Conservation (phyloP, 1,140 invertebrate species). For the Oncopeltus fasciatus region DNA sequence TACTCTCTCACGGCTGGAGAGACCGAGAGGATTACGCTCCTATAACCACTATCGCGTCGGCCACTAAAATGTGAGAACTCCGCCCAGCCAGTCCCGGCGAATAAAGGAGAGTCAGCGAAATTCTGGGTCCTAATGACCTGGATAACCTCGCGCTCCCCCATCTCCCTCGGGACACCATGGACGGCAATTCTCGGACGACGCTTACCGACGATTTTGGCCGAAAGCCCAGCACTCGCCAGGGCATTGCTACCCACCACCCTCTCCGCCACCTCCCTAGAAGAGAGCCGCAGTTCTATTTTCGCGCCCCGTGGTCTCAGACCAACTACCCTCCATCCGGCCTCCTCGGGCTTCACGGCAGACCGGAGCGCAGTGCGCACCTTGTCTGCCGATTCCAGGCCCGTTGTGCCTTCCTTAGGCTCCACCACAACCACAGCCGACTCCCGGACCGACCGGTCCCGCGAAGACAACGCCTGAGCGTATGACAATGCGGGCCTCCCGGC, state of each 20-base stretch:
- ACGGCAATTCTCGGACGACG: neutral
- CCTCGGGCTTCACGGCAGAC: neutral
- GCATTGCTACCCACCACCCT: neutral
- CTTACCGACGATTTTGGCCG: neutral
- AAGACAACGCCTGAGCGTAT: neutral
- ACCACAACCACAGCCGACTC: neutral
- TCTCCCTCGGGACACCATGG: neutral
- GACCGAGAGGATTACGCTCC: neutral
- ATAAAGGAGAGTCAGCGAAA: neutral
- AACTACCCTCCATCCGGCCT: neutral
- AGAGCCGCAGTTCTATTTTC: neutral
- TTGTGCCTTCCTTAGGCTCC: neutral
- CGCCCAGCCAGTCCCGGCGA: neutral
- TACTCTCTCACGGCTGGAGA: neutral
- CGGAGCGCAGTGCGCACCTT: neutral
- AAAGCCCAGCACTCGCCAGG: neutral
- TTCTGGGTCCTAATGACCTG: neutral
- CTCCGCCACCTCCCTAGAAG: neutral
- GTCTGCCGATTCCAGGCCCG: neutral
- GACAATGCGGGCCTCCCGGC: neutral
- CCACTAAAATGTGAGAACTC: neutral
- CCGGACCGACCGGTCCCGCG: neutral
- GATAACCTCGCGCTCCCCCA: neutral
- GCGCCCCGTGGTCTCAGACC: neutral
- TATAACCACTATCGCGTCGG: neutral